Percentiles rank a stretch among this genome's conserved stretches.
phyloP scores from a whole-genome alignment of 2,888 invertebrate species.

The Seira ritae region DNA sequence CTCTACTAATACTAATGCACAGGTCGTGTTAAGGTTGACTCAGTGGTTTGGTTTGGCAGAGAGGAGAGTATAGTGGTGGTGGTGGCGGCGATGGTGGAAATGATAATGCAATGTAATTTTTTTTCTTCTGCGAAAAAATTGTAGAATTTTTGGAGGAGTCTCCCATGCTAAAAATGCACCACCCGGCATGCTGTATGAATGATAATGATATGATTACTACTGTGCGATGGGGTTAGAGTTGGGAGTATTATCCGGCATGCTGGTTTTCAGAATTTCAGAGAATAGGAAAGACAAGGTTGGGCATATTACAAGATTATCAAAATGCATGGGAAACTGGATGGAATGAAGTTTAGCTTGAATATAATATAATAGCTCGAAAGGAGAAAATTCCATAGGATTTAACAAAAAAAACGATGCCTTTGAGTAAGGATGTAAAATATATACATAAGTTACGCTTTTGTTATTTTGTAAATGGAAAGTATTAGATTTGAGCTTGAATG shows the following conservation, averaged over 20 bases:
- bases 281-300: too few species aligned
- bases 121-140: neutral
- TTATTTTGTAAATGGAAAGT: neutral
- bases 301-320: neutral
- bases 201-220: slow-evolving; percentile 1
- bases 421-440: too few species aligned
- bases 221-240: neutral
- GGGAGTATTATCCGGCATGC: too few species aligned
- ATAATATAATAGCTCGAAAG: too few species aligned
- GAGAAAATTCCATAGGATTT: neutral
- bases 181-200: neutral
- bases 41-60: neutral
- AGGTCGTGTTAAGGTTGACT: slow-evolving; percentile 13
- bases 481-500: neutral
- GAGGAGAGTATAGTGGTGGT: too few species aligned
- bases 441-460: neutral
- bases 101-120: slow-evolving; percentile 16
- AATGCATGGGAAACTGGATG: neutral
- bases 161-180: neutral
- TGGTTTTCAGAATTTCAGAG: too few species aligned
- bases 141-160: neutral
- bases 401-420: too few species aligned
- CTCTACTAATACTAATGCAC: slow-evolving; percentile 12
- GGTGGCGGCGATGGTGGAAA: slow-evolving; percentile 2
- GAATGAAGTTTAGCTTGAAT: neutral